phyloP scores from a whole-genome alignment of 2,113 vertebrate species.

The Microcebus jonahi region DNA sequence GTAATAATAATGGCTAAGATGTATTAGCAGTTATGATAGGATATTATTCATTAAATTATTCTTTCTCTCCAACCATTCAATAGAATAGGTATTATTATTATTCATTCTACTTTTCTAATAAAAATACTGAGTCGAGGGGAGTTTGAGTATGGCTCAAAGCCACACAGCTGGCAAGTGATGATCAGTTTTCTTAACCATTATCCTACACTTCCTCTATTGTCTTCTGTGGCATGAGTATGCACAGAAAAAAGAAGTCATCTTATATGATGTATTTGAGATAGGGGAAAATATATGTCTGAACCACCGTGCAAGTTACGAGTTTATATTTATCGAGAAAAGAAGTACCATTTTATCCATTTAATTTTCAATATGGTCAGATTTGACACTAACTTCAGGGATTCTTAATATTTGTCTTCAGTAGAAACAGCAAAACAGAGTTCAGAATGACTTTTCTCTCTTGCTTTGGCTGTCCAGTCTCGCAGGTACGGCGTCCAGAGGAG shows the following conservation, averaged over 20 bases:
- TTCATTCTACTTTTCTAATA: neutral
- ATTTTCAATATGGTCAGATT: neutral
- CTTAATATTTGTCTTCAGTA: neutral
- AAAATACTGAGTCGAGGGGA: neutral
- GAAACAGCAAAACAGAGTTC: neutral
- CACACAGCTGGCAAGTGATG: no score
- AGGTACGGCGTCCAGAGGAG: no score
- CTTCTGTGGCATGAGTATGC: neutral
- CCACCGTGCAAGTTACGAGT: neutral
- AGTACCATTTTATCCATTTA: neutral
- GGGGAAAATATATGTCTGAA: neutral
- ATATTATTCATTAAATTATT: neutral
- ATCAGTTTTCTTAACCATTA: neutral
- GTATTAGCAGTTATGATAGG: neutral
- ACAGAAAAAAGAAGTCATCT: neutral
- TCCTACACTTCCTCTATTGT: neutral
- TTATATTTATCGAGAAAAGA: neutral
- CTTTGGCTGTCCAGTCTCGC: neutral
- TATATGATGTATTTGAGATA: neutral
- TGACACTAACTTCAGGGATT: neutral
- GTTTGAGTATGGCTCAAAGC: neutral
- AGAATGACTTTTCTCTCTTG: neutral
- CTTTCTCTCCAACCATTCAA: neutral
- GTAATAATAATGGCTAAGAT: neutral
- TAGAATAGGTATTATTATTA: neutral